Evolutionary conservation across 2,113 vertebrate genomes (phyloP).

Genomic region (Lophotis ruficrista): DNA sequence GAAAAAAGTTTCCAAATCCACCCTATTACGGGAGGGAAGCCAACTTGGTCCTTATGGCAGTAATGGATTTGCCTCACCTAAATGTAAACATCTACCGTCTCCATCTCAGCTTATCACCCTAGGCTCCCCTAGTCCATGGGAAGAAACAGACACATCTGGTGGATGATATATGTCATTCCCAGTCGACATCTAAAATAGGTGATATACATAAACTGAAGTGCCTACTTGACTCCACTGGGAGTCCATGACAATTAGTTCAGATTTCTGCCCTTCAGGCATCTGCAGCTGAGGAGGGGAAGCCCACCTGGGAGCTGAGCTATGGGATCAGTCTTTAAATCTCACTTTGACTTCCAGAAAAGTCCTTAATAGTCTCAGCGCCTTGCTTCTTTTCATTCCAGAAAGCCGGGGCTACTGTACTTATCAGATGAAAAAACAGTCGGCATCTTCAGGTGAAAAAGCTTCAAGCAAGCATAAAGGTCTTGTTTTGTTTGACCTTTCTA

Average conservation of each 20-base stretch:
- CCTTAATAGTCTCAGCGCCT: neutral
- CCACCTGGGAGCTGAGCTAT: neutral
- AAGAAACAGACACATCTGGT: neutral
- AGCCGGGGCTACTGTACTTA: neutral
- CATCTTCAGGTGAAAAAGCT: slow-evolving; percentile 17
- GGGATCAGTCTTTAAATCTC: neutral
- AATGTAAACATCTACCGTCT: neutral
- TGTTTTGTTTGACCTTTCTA: slow-evolving; percentile 26
- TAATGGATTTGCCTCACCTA: neutral
- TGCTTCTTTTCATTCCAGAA: neutral
- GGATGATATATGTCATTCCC: neutral
- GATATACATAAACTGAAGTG: neutral
- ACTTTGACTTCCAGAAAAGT: neutral
- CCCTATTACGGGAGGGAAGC: neutral
- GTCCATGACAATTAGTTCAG: neutral
- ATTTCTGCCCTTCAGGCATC: neutral
- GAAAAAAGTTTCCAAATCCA: neutral
- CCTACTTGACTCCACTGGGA: neutral
- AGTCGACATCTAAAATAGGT: neutral
- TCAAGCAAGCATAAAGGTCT: neutral
- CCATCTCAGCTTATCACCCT: neutral
- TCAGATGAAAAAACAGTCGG: neutral
- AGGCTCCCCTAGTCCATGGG: neutral
- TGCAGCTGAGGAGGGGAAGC: neutral
- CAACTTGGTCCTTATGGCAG: neutral